Evolutionary conservation across 2,888 invertebrate genomes (phyloP), one percentile per base, ranked within the genome.

Genomic region (Cinara cedri): DNA sequence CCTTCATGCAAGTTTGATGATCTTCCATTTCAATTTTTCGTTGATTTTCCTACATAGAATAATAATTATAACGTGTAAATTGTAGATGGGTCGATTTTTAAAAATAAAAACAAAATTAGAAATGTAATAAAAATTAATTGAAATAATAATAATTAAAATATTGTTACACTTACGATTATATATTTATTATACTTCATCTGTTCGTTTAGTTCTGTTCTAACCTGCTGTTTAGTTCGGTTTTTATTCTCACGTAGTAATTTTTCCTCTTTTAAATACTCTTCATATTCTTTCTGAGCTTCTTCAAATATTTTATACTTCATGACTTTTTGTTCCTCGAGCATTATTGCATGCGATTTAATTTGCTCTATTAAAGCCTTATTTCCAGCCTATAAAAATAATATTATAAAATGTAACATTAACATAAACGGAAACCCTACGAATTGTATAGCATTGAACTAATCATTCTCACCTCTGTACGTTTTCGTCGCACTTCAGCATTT

Each of bases 301-400:
- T 70, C 21, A 13, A n/a, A 49, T 16, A 19, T 8, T 51, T 70
- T 10, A 10, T 49, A 60, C 34, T 78, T 49, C 8, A 13, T 3
- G 0, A 21, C 13, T 16, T 78, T 78, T 51, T 78, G 49, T 13
- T 68, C 11, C 46, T 68, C 68, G 9, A 78, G 11, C 6, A 21
- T 16, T n/a, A 1, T n/a, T 8, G 60, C 34, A 3, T 46, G 57
- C 16, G 2, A 2, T 62, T 49, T 49, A 34, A 68, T 13, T 21
- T 78, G 78, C 34, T 68, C 78, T 16, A 16, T 26, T 16, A 68
- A n/a, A 16, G 16, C 16, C 42, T 16, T 51, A 55, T 78, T 34
- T 1, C 34, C 57, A 10, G 68, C 60, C 78, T 78, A 21, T n/a
- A 11, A 51, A 14, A 14, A 66, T 42, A 34, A 63, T n/a, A 13